Evolutionary conservation across 35 echinoderm and acorn worm species (phyloP).

Genomic region (Antedon bifida): DNA sequence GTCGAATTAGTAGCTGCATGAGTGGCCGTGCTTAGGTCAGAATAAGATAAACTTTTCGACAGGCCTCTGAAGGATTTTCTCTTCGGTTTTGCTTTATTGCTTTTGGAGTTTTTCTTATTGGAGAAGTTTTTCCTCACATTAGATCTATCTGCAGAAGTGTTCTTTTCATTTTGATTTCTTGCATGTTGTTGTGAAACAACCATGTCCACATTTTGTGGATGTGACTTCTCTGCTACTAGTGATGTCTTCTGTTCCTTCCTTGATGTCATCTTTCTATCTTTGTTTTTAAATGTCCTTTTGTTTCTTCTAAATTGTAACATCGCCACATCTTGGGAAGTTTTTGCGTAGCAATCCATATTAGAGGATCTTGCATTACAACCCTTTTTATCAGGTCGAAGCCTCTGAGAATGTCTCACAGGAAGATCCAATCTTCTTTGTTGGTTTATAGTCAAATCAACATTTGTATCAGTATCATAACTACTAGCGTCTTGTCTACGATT

Average conservation of each 20-base stretch:
- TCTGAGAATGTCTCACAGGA: not conserved
- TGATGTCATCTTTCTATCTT: not conserved
- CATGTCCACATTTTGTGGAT: too few species aligned
- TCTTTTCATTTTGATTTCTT: not conserved
- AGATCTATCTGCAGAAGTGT: not conserved
- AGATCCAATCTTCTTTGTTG: too few species aligned
- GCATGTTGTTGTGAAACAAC: not conserved
- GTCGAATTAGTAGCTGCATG: not conserved
- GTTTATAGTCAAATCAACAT: too few species aligned
- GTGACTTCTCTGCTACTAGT: not conserved
- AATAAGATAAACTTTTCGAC: not conserved
- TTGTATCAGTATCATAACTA: too few species aligned
- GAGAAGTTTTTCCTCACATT: not conserved
- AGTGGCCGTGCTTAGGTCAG: not conserved
- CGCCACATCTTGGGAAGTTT: too few species aligned
- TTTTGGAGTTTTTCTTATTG: not conserved
- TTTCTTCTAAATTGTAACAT: not conserved
- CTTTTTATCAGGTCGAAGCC: not conserved
- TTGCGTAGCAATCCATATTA: too few species aligned
- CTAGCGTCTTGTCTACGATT: too few species aligned
- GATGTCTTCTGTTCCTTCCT: not conserved
- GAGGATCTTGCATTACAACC: too few species aligned
- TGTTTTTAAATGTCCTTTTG: not conserved
- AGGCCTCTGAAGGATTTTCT: not conserved
- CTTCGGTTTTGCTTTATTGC: not conserved